Conservation (phyloP, 2,888 invertebrate species). For the Phymatocera aterrima region DNA sequence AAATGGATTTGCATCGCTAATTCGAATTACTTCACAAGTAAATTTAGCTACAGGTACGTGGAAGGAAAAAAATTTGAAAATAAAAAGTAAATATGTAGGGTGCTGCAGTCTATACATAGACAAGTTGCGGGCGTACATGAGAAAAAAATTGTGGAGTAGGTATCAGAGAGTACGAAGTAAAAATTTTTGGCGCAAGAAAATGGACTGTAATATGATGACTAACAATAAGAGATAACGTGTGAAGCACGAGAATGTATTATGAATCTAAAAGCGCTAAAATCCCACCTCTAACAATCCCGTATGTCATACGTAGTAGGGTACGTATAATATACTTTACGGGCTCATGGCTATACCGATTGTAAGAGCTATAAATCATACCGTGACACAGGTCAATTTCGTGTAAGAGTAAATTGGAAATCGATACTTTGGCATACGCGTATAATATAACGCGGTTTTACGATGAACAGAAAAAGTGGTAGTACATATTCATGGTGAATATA, state of each 20-base stretch:
- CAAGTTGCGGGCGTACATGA: not conserved
- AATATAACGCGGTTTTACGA: not conserved
- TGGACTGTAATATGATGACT: not conserved
- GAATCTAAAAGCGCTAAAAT: not conserved
- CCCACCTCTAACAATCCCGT: not conserved
- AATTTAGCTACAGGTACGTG: not conserved
- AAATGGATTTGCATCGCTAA: not conserved
- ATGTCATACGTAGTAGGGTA: not conserved
- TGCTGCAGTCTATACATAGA: too few species aligned
- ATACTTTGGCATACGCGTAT: not conserved
- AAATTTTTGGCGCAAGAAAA: not conserved
- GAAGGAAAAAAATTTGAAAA: not conserved
- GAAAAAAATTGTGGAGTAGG: not conserved
- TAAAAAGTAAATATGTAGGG: too few species aligned
- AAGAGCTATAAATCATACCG: conserved; percentile 15
- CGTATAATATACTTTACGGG: too few species aligned
- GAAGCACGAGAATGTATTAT: not conserved
- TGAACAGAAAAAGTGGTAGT: not conserved
- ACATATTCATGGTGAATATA: too few species aligned
- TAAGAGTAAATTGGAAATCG: conserved; percentile 29
- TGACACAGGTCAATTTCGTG: not conserved
- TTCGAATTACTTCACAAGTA: not conserved
- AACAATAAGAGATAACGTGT: not conserved
- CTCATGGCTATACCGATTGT: conserved; percentile 8
- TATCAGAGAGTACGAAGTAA: not conserved